Base-by-base conservation (phyloP, 2,113 vertebrate species). In the Nestor notabilis region DNA sequence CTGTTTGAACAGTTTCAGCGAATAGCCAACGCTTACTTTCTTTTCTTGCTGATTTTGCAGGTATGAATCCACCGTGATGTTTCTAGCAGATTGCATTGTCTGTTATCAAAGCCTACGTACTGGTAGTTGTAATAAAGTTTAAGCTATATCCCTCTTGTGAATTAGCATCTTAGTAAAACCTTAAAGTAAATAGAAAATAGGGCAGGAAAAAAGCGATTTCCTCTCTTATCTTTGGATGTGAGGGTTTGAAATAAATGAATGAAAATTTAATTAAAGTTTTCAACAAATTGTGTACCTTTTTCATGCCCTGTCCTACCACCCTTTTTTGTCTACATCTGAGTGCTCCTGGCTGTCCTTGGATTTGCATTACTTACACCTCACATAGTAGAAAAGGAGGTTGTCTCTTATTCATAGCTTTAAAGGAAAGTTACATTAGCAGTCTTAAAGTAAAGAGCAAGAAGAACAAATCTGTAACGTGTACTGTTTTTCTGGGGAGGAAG, bases 1-100 rank as follows among this genome's bases (percentile, higher is more conserved):
- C 98, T 99, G 39, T 99, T 99, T 47, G 99, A 99, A 95, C 99
- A 99, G 98, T 99, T 99, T 93, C 98, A 98, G 97, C 98, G 99
- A 92, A 98, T 99, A 70, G 99, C 99, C 93, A 99, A 99, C n/a
- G 99, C 98, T 37, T 99, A 99, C 97, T 99, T 99, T 96, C 97
- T 99, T 52, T 97, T 99, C 96, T 98, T 99, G 91, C 97, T 99
- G 65, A 83, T 99, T 75, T 97, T 99, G 33, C 99, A 99, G 99
- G 99, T 99, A 98, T 68, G 96, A 74, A 88, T 74, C 64, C 49
- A 53, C 13, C n/a, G 7, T 47, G 49, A 21, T 84, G 18, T 80
- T 92, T 78, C 52, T 37, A 77, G 33, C 58, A 56, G 24, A 39
- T 58, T 79, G 33, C 9, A 1, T 44, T 83, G 41, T 71, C 68